Conservation (phyloP, 2,113 vertebrate genomes). For the Mormoops blainvillei region DNA sequence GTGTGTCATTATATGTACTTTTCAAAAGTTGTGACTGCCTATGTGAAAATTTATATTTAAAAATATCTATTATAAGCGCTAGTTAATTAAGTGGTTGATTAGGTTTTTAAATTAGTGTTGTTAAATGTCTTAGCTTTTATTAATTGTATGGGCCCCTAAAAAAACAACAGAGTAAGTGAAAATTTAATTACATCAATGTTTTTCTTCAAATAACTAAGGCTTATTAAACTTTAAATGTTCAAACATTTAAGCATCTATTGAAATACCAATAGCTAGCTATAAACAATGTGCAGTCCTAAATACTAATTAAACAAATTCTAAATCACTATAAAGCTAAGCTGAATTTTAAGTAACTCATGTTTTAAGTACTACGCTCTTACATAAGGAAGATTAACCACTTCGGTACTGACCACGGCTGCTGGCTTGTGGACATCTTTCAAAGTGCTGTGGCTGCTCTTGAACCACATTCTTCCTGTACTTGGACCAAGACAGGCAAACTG, state of each 20-base stretch:
- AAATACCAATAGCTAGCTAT: conserved; percentile 80
- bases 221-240: conserved; percentile 83
- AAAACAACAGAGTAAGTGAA: conserved; percentile 77
- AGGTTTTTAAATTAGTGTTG: conserved; percentile 74
- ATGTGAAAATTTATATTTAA: conserved; percentile 54
- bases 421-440: neutral
- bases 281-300: conserved; percentile 79
- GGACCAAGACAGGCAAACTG: neutral
- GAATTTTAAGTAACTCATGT: conserved; percentile 82
- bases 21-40: conserved; percentile 31
- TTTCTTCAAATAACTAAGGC: conserved; percentile 76
- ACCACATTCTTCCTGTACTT: neutral
- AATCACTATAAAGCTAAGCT: conserved; percentile 78
- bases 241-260: conserved; percentile 79
- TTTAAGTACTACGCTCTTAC: conserved; percentile 52
- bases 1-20: neutral
- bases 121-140: conserved; percentile 82
- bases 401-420: neutral
- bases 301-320: conserved; percentile 81
- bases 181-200: conserved; percentile 80
- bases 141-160: conserved; percentile 72
- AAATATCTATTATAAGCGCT: conserved; percentile 54
- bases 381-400: conserved; percentile 42
- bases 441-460: neutral
- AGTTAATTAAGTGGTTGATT: conserved; percentile 69